Percentiles rank a stretch among this genome's conserved stretches.
These are phyloP conservation scores for Chloroceryle amazona DNA, from an alignment of 2,797 vertebrate genomes.

Conservation along the genomic window DNA sequence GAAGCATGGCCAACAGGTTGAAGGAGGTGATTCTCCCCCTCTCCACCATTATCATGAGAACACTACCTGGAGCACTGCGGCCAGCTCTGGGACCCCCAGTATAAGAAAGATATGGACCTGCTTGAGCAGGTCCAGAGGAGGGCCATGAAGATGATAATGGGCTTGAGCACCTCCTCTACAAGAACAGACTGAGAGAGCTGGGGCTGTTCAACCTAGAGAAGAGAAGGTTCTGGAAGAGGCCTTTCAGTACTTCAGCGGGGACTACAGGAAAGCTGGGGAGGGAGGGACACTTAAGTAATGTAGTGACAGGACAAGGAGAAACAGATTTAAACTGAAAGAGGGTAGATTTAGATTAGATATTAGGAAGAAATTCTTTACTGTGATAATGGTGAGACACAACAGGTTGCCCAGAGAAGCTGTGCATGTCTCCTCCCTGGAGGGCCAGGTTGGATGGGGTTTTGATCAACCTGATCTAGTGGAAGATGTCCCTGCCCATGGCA, in stretches of 20 bases:
- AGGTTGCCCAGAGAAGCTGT: not conserved
- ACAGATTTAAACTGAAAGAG: not conserved
- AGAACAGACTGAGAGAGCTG: not conserved
- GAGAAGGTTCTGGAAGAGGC: not conserved
- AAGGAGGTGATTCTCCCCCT: not conserved
- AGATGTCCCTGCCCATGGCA: not conserved
- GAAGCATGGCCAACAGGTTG: fast-evolving
- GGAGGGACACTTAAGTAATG: not conserved
- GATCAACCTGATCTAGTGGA: too few relatives aligned
- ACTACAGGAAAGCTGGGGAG: not conserved
- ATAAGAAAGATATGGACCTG: too few relatives aligned
- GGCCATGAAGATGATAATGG: not conserved
- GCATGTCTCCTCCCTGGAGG: not conserved
- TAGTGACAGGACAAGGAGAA: not conserved
- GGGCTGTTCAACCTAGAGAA: not conserved
- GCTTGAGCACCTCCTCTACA: not conserved
- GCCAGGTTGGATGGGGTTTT: not conserved
- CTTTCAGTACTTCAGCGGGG: not conserved
- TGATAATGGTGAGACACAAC: not conserved
- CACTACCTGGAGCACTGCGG: fast-evolving
- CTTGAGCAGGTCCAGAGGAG: not conserved
- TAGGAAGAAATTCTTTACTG: not conserved
- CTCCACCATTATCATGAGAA: not conserved
- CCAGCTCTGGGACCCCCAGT: not conserved
- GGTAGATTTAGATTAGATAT: not conserved